A percentile compares a stretch with the other conserved stretches of the same genome.
phyloP scores from a whole-genome alignment of 1,140 invertebrate genomes.

The Polyergus mexicanus region DNA sequence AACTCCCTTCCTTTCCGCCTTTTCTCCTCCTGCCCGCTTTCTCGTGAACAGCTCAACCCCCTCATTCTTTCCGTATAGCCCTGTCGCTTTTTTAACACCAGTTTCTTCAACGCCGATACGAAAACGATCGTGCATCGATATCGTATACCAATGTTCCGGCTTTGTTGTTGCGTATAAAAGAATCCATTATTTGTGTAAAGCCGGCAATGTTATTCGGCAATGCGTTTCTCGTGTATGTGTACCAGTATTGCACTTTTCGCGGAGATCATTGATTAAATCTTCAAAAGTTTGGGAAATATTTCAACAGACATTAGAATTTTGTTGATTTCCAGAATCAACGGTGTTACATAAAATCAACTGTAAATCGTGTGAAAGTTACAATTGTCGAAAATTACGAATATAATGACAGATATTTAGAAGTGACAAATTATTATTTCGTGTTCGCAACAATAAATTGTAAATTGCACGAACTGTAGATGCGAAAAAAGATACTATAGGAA shows the following conservation, averaged over 20 bases:
- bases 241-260: neutral
- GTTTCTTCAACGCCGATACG: constrained; percentile 47
- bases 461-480: neutral
- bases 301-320: neutral
- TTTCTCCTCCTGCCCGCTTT: neutral
- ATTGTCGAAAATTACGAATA: neutral
- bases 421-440: neutral
- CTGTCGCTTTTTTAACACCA: constrained; percentile 33
- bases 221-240: constrained; percentile 18
- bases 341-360: neutral
- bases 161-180: constrained; percentile 70
- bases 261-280: neutral
- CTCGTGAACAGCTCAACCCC: neutral
- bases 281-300: neutral
- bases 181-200: constrained; percentile 61
- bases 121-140: constrained; percentile 63
- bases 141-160: constrained; percentile 49
- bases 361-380: neutral
- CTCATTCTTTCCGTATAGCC: constrained; percentile 24
- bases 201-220: constrained; percentile 36
- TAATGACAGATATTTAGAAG: neutral
- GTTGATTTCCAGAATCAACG: neutral
- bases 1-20: constrained; percentile 28
- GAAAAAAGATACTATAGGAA: neutral
- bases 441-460: neutral